Evolutionary conservation across 2,113 vertebrate species (phyloP).

Genomic region (Thalassoma bifasciatum): DNA sequence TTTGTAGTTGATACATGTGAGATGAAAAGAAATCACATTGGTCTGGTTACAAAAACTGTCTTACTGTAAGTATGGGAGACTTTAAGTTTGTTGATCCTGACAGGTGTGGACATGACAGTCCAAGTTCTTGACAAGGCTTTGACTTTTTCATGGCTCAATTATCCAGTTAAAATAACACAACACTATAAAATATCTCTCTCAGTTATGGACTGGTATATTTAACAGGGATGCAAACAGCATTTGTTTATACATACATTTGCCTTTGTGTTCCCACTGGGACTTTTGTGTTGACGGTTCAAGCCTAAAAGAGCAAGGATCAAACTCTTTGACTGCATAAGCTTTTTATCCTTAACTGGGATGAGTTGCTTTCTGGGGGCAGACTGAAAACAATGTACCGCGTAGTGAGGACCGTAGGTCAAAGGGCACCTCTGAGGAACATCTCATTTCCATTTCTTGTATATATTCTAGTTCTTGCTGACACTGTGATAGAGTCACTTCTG

Average conservation of each 20-base stretch:
- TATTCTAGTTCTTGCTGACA: neutral
- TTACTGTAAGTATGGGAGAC: no score
- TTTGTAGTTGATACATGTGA: no score
- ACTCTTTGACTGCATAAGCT: neutral
- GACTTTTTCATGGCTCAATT: no score
- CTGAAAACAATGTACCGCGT: slow-evolving; percentile 37
- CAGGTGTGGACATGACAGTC: no score
- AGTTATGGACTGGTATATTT: no score
- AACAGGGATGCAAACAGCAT: no score
- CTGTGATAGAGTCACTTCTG: slow-evolving; percentile 3
- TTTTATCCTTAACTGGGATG: slow-evolving; percentile 13
- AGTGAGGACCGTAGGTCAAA: slow-evolving; percentile 7
- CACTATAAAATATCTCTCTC: no score
- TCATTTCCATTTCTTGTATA: slow-evolving; percentile 37
- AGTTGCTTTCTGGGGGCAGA: slow-evolving; percentile 24
- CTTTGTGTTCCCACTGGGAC: slow-evolving; percentile 1
- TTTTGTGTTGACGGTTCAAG: slow-evolving; percentile 10
- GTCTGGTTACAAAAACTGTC: no score
- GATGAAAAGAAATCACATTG: no score
- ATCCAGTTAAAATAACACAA: no score
- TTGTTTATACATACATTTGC: neutral
- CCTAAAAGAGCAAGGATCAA: slow-evolving; percentile 14
- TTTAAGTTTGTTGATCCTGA: no score
- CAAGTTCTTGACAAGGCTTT: no score
- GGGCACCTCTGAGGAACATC: slow-evolving; percentile 27